Percentiles rank a stretch among this genome's conserved stretches.
phyloP scores from a whole-genome alignment of 2,797 vertebrate genomes.

The Cyclura pinguis region DNA sequence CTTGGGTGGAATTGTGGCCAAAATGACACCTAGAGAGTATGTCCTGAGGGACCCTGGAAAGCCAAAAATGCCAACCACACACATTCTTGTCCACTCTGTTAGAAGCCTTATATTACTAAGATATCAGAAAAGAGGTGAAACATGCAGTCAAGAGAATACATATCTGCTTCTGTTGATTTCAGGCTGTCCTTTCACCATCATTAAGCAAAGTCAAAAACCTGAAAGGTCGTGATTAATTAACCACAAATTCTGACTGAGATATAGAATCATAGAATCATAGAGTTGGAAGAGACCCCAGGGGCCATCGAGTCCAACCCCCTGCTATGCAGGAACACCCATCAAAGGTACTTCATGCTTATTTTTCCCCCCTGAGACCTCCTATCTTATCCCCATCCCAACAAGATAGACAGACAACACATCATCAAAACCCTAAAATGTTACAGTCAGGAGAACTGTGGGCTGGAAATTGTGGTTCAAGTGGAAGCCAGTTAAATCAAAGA shows the following conservation, averaged over 20 bases:
- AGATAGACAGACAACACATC: slow-evolving; percentile 30
- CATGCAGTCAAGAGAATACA: not conserved
- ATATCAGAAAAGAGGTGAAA: not conserved
- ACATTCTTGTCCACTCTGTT: not conserved
- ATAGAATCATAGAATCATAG: no score
- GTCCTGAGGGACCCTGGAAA: no score
- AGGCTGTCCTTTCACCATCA: slow-evolving; percentile 8
- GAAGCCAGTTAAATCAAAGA: slow-evolving; percentile 33
- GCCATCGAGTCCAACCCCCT: no score
- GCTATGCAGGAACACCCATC: no score
- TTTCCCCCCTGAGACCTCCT: no score
- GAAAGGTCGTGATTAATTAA: slow-evolving; percentile 26
- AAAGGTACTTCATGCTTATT: not conserved
- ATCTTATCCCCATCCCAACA: no score
- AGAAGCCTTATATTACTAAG: slow-evolving; percentile 13
- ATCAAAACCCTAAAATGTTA: slow-evolving; percentile 11
- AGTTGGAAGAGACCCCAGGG: no score
- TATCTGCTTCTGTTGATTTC: not conserved
- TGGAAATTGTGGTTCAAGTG: slow-evolving; percentile 1
- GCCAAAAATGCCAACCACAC: no score
- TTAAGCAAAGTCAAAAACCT: slow-evolving; percentile 32
- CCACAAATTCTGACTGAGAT: slow-evolving; percentile 23
- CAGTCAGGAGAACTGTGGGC: slow-evolving; percentile 9
- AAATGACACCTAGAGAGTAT: no score
- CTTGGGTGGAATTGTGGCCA: no score